A percentile compares a stretch with the other conserved stretches of the same genome.
phyloP scores from a whole-genome alignment of 2,113 vertebrate genomes.

The Pyrgilauda ruficollis region DNA sequence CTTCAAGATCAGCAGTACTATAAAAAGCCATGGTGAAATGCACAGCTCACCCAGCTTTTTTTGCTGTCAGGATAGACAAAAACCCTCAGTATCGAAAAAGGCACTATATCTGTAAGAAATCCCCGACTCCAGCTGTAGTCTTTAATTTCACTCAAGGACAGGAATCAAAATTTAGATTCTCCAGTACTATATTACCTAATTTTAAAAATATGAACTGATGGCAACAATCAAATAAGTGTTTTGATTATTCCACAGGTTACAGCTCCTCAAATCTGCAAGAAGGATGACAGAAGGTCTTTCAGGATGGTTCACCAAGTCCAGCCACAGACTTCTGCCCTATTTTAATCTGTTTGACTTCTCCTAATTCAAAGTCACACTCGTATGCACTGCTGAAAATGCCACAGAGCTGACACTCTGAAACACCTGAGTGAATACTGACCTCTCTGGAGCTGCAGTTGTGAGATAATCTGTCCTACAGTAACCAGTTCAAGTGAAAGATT shows the following conservation, averaged over 20 bases:
- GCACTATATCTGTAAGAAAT: background rate
- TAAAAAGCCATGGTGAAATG: background rate
- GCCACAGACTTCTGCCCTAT: background rate
- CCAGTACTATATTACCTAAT: background rate
- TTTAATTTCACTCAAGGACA: background rate
- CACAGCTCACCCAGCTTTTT: background rate
- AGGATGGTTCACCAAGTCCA: background rate
- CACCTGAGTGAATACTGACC: background rate
- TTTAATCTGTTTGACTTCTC: background rate
- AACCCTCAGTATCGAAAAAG: background rate
- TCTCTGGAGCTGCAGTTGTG: background rate
- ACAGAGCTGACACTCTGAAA: background rate
- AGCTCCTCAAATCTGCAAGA: background rate
- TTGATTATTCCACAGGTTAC: background rate
- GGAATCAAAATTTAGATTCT: background rate
- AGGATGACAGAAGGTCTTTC: background rate
- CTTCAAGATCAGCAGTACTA: background rate
- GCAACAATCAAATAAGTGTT: background rate
- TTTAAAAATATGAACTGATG: background rate
- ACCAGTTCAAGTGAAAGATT: background rate
- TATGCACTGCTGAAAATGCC: background rate
- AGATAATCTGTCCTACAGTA: background rate
- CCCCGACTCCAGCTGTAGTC: rapidly evolving
- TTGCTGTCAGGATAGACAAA: background rate
- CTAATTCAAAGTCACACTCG: background rate